Percentiles rank a stretch among this genome's conserved stretches.
Evolutionary conservation across 2,888 invertebrate genomes (phyloP).

Genomic region (Acanthoscelides obtectus): DNA sequence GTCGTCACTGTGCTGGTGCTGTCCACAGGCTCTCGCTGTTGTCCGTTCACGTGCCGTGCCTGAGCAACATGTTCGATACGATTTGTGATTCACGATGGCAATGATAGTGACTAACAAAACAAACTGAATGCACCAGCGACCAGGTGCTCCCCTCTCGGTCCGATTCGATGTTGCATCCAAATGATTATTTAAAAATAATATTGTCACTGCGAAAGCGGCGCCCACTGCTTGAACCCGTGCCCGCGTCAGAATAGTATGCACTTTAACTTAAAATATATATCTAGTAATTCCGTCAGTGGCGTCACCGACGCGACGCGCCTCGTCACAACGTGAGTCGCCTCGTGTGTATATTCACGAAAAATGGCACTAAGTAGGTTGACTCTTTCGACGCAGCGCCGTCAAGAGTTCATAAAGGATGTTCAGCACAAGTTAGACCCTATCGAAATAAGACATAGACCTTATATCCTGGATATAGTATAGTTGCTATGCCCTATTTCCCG

Average conservation of each 20-base stretch:
- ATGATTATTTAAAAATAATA: neutral
- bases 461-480: no score
- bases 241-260: neutral
- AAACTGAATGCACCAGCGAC: neutral
- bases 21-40: neutral
- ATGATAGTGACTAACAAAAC: neutral
- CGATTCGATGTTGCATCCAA: neutral
- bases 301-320: neutral
- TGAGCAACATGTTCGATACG: neutral
- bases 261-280: neutral
- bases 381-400: no score
- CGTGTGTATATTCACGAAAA: no score
- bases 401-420: no score
- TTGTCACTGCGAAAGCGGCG: neutral
- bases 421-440: no score
- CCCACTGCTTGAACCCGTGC: neutral
- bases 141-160: no score
- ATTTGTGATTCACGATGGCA: neutral
- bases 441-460: no score
- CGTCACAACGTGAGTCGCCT: no score
- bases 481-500: no score
- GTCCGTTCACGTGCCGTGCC: neutral
- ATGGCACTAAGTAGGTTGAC: no score
- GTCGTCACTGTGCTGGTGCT: neutral
- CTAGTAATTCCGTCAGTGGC: neutral